These are phyloP conservation scores for Habropoda laboriosa DNA, from an alignment of 1,140 invertebrate species.

Conservation along the genomic window DNA sequence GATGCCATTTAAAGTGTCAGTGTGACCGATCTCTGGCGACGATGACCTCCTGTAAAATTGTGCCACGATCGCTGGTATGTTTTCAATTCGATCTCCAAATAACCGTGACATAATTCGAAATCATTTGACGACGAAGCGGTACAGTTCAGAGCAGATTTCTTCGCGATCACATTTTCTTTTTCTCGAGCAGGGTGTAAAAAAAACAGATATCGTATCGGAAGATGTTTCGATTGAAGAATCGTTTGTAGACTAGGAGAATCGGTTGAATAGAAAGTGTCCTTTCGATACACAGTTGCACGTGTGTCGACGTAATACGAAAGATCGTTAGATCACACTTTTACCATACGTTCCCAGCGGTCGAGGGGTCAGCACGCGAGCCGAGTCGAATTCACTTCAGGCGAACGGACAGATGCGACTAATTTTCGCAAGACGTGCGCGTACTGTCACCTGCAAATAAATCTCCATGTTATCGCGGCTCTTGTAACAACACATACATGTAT, in stretches of 20 bases:
- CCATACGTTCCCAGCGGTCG: conserved; percentile 1
- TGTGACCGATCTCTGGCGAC: conserved; percentile 28
- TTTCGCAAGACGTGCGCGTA: not conserved
- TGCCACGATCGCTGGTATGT: conserved; percentile 46
- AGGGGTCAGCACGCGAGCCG: conserved; percentile 33
- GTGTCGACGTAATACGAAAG: conserved; percentile 2
- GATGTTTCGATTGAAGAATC: not conserved
- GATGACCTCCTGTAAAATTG: conserved; percentile 43
- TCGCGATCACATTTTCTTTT: no score
- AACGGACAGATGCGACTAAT: not conserved
- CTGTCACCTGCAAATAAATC: not conserved
- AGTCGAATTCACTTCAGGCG: not conserved
- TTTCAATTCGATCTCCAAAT: not conserved
- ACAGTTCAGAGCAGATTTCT: no score
- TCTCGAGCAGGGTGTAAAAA: not conserved
- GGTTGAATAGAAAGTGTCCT: conserved; percentile 57
- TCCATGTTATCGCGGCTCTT: not conserved
- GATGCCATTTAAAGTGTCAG: conserved; percentile 37
- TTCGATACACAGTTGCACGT: not conserved
- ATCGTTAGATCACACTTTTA: not conserved
- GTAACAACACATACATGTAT: not conserved
- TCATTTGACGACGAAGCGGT: not conserved
- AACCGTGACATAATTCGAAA: not conserved
- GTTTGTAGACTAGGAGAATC: not conserved
- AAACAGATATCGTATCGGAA: not conserved